Evolutionary conservation across 2,113 vertebrate genomes (phyloP).

Genomic region (Tamias sibiricus): DNA sequence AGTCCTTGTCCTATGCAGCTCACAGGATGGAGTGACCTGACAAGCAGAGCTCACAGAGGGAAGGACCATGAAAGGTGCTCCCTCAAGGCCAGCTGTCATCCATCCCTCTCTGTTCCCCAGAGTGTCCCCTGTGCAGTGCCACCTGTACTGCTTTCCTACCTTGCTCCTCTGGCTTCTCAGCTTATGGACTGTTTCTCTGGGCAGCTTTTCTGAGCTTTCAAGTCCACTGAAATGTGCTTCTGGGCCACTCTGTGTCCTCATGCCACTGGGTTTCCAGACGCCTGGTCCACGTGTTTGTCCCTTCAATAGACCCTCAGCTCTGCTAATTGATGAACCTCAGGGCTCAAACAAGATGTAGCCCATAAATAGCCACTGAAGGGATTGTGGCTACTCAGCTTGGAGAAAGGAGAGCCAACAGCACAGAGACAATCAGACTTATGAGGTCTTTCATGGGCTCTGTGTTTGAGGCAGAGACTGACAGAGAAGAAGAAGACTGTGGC

Average conservation of each 20-base stretch:
- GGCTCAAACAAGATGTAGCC: not conserved
- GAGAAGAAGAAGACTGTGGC: not conserved
- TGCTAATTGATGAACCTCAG: not conserved
- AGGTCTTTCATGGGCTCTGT: too few species aligned
- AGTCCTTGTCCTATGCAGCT: not conserved
- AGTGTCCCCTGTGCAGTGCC: not conserved
- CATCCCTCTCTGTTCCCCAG: rapidly evolving
- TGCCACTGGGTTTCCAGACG: rapidly evolving
- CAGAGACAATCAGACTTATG: not conserved
- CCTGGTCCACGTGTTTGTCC: not conserved
- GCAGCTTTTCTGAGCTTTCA: too few species aligned
- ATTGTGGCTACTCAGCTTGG: not conserved
- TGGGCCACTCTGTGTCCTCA: rapidly evolving
- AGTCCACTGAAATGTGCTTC: not conserved
- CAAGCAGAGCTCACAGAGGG: not conserved
- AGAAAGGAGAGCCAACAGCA: not conserved
- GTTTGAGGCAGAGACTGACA: not conserved
- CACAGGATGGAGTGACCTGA: not conserved
- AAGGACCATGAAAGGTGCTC: not conserved
- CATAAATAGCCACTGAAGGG: too few species aligned
- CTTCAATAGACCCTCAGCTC: not conserved
- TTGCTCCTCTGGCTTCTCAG: not conserved
- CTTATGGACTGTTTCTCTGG: not conserved
- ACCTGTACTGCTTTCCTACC: not conserved
- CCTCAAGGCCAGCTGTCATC: not conserved